Conservation (phyloP, 1,140 invertebrate species). For the Orchestia grillus region DNA sequence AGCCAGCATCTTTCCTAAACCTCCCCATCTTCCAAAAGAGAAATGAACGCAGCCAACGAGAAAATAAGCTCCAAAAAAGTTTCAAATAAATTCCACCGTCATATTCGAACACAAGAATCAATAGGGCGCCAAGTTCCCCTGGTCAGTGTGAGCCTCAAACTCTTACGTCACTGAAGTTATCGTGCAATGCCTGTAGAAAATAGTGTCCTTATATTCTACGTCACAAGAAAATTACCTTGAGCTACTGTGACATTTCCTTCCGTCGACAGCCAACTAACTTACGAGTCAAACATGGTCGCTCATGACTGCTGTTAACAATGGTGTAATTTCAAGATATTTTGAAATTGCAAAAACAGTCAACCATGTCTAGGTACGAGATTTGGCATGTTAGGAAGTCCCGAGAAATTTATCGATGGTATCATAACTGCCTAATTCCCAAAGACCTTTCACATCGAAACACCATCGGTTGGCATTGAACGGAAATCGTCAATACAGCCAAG, state of each 20-base stretch:
- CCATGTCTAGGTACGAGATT: neutral
- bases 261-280: neutral
- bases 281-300: neutral
- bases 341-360: neutral
- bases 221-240: neutral
- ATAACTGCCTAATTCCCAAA: neutral
- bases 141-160: neutral
- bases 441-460: neutral
- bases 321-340: neutral
- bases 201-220: neutral
- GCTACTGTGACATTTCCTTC: neutral
- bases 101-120: neutral
- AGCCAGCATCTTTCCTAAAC: neutral
- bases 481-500: neutral
- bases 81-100: too few species aligned
- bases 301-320: neutral
- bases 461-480: neutral
- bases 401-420: neutral
- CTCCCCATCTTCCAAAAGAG: neutral
- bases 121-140: neutral
- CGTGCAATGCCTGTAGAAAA: neutral
- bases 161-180: neutral
- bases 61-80: neutral
- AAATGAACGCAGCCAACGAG: neutral
- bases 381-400: neutral